These are phyloP conservation scores for Sardina pilchardus DNA, from an alignment of 2,113 vertebrate species.

Conservation along the genomic window DNA sequence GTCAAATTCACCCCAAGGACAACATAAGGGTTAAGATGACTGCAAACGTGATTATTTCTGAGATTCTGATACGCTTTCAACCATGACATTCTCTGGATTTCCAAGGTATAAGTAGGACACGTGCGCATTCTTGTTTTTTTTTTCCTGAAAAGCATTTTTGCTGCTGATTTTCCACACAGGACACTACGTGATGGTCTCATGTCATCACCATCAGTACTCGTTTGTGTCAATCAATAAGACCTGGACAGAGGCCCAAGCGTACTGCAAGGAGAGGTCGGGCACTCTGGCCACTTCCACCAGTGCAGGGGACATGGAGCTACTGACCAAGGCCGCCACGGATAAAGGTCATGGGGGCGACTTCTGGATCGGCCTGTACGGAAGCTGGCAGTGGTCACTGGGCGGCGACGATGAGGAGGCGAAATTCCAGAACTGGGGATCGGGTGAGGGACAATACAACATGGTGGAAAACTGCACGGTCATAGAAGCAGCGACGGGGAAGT, in stretches of 20 bases:
- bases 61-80: too few species aligned
- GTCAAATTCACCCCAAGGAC: too few species aligned
- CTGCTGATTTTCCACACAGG: too few species aligned
- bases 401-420: neutral
- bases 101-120: too few species aligned
- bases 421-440: too few species aligned
- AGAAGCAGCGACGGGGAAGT: neutral
- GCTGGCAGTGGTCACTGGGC: conserved; percentile 25
- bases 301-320: neutral
- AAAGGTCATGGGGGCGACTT: neutral
- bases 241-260: neutral
- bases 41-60: too few species aligned
- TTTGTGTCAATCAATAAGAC: neutral
- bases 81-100: too few species aligned
- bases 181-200: too few species aligned
- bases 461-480: conserved; percentile 11
- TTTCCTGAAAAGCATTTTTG: neutral
- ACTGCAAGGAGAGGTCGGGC: conserved; percentile 3
- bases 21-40: too few species aligned
- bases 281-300: conserved; percentile 22
- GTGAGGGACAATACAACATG: neutral
- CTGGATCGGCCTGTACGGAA: conserved; percentile 34
- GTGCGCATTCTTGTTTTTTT: too few species aligned
- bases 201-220: too few species aligned
- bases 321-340: neutral